These are phyloP conservation scores for Ptychoptera contaminata DNA, from an alignment of 2,888 invertebrate genomes.

Conservation along the genomic window DNA sequence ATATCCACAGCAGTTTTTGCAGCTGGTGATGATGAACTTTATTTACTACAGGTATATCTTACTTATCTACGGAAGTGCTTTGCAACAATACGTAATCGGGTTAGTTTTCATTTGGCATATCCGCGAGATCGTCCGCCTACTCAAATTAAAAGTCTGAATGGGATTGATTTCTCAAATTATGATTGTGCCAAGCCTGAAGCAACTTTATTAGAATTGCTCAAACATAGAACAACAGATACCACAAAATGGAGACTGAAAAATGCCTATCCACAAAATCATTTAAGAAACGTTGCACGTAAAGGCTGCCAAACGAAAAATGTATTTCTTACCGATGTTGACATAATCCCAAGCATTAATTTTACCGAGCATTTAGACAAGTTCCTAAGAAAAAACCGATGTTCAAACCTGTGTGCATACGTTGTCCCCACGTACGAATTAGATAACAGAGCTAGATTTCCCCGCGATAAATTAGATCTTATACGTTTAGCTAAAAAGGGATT, in stretches of 20 bases:
- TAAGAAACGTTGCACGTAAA: constrained; percentile 72
- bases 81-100: constrained; percentile 50
- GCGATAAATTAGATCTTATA: constrained; percentile 63
- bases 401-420: constrained; percentile 65
- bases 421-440: constrained; percentile 83
- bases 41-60: constrained; percentile 54
- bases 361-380: constrained; percentile 55
- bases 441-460: constrained; percentile 58
- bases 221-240: constrained; percentile 43
- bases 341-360: constrained; percentile 64
- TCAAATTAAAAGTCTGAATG: constrained; percentile 16
- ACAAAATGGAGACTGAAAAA: constrained; percentile 56
- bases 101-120: constrained; percentile 59
- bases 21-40: constrained; percentile 61
- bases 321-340: constrained; percentile 77
- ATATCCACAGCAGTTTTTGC: constrained; percentile 72
- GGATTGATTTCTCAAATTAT: constrained; percentile 23
- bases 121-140: constrained; percentile 41
- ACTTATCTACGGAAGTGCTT: constrained; percentile 62
- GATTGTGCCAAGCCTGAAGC: constrained; percentile 56
- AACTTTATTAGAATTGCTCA: constrained; percentile 41
- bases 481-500: constrained; percentile 60
- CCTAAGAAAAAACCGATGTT: constrained; percentile 40
- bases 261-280: constrained; percentile 78
- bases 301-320: constrained; percentile 68